A percentile compares a stretch with the other conserved stretches of the same genome.
phyloP scores from a whole-genome alignment of 2,113 vertebrate species.

The Callipepla squamata region DNA sequence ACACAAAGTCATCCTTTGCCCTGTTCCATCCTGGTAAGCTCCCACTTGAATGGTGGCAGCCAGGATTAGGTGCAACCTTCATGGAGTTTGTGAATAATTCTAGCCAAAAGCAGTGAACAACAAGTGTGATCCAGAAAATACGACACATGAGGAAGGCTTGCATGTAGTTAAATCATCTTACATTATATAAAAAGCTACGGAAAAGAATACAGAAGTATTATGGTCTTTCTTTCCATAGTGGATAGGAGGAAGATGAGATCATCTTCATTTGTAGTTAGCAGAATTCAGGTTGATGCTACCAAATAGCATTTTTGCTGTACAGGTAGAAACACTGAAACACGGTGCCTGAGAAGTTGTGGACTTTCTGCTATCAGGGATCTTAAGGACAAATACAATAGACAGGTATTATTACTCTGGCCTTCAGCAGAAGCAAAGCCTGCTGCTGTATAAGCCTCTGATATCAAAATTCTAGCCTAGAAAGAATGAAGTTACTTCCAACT shows the following conservation, averaged over 20 bases:
- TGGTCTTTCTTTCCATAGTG: not conserved
- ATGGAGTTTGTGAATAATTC: not conserved
- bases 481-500: not conserved
- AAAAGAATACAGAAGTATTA: not conserved
- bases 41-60: not conserved
- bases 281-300: not conserved
- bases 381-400: no score
- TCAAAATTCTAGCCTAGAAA: not conserved
- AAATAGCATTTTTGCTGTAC: not conserved
- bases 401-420: not conserved
- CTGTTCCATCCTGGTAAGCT: not conserved
- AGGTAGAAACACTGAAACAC: accelerated
- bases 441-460: not conserved
- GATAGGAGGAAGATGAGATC: not conserved
- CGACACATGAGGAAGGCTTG: not conserved
- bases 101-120: not conserved
- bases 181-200: not conserved
- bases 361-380: not conserved
- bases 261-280: not conserved
- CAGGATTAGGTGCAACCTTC: not conserved
- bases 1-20: not conserved
- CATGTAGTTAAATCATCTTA: not conserved
- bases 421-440: not conserved
- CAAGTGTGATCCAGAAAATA: not conserved
- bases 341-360: not conserved